Base-by-base conservation (phyloP, 1,140 invertebrate species). In the Stegodyphus dumicola region DNA sequence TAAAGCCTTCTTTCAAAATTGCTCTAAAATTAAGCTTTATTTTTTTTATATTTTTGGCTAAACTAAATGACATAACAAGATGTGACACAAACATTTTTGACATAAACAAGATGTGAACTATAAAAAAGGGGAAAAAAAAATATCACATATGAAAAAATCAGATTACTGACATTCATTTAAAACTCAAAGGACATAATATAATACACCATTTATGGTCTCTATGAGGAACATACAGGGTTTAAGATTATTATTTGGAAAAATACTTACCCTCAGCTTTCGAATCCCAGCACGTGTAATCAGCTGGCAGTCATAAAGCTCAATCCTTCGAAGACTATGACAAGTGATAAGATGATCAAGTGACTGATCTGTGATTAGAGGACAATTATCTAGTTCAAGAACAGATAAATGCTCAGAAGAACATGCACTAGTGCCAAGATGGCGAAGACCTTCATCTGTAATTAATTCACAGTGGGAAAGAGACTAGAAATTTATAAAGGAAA, bases 231-330 rank as follows among this genome's bases (percentile, higher is more conserved):
- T 33, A 33, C 33, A 33, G 33, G 33, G 33, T 33, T 33, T 33
- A 1, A 1, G 33, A 33, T 33, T 60, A 60, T 5, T 60, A 60
- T 10, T 5, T 60, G 56, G 15, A 64, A 60, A 73, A 85, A n/a
- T 86, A 89, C 90, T 89, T 92, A 98, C 98, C 92, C 96, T 94
- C 87, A 99, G 93, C 92, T 97, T 94, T 89, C 96, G 94, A 91
- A 99, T 99, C 88, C 97, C 98, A 90, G 95, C 95, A 91, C 97
- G 93, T 13, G 97, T 98, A 88, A 99, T 99, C 83, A 98, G 93
- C 92, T 99, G 98, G 92, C 98, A 99, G 92, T 99, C 98, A 90
- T 99, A 99, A 67, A 99, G 92, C 91, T 99, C 98, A 89, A 99
- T 97, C 73, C 98, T 93, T 91, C 98, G 95, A 86, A 99, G 93